These are phyloP conservation scores for Solea senegalensis DNA, from an alignment of 2,113 vertebrate genomes.

Conservation along the genomic window DNA sequence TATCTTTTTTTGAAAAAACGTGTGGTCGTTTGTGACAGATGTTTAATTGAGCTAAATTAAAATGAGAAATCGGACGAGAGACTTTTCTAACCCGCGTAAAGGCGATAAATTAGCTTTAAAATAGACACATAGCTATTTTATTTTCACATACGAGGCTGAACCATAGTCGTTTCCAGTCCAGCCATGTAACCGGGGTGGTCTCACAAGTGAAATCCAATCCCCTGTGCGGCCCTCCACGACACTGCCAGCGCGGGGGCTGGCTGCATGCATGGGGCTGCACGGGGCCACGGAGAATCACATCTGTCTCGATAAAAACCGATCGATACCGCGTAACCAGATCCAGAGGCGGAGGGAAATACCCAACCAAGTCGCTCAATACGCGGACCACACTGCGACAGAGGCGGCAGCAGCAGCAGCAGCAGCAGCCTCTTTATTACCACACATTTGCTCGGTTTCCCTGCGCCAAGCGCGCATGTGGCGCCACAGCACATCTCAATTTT, in stretches of 20 bases:
- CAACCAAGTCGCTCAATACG: slow-evolving; percentile 84
- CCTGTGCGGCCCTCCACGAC: slow-evolving; percentile 81
- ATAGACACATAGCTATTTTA: slow-evolving; percentile 14
- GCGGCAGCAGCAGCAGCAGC: slow-evolving; percentile 53
- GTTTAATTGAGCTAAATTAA: not conserved
- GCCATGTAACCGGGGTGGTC: slow-evolving; percentile 83
- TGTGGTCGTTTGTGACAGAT: not conserved
- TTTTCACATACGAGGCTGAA: slow-evolving; percentile 14
- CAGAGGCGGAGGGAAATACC: slow-evolving; percentile 90
- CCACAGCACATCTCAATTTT: slow-evolving; percentile 11
- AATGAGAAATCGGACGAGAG: not conserved
- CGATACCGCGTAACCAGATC: slow-evolving; percentile 96
- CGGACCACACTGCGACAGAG: slow-evolving; percentile 79
- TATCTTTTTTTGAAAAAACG: not conserved
- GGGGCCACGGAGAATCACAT: slow-evolving; percentile 87
- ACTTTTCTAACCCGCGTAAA: not conserved
- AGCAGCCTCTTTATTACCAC: slow-evolving; percentile 54
- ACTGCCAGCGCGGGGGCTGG: slow-evolving; percentile 84
- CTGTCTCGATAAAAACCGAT: slow-evolving; percentile 96
- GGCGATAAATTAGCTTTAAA: not conserved
- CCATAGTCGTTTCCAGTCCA: slow-evolving; percentile 33
- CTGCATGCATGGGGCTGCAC: slow-evolving; percentile 57
- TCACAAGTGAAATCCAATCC: slow-evolving; percentile 86
- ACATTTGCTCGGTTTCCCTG: slow-evolving; percentile 48
- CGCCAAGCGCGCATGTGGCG: slow-evolving; percentile 31